Evolutionary conservation across 2,888 invertebrate genomes (phyloP).

Genomic region (Tiliacea aurago): DNA sequence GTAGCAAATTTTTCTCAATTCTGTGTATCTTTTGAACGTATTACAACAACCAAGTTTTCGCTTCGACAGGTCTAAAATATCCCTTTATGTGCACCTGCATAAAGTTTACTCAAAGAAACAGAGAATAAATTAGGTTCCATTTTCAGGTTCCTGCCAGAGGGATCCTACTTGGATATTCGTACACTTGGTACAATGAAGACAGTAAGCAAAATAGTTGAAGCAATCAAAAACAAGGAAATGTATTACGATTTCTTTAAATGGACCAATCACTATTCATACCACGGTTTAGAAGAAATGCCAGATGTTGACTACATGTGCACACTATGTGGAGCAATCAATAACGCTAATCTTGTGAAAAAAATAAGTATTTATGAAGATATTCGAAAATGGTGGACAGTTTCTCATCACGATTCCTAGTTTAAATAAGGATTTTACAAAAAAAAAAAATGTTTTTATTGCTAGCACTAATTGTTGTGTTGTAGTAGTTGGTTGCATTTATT

Average conservation of each 20-base stretch:
- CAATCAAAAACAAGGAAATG: slow-evolving; percentile 56
- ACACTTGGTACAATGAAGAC: slow-evolving; percentile 29
- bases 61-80: neutral
- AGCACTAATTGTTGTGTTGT: too few relatives aligned
- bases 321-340: slow-evolving; percentile 52
- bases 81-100: neutral
- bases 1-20: neutral
- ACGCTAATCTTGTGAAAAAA: slow-evolving; percentile 3
- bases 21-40: neutral
- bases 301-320: slow-evolving; percentile 62
- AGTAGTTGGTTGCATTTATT: too few relatives aligned
- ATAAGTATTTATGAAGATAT: slow-evolving; percentile 17
- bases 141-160: slow-evolving; percentile 69
- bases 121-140: neutral
- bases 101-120: neutral
- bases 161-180: slow-evolving; percentile 62
- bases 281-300: slow-evolving; percentile 45
- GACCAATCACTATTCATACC: slow-evolving; percentile 71
- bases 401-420: neutral
- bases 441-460: neutral
- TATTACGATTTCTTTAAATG: slow-evolving; percentile 71
- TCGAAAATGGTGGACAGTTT: slow-evolving; percentile 4
- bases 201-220: slow-evolving; percentile 59
- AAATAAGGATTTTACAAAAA: neutral
- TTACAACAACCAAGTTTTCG: neutral